Conservation (phyloP, 2,888 invertebrate species). For the Andrena chrysosceles region DNA sequence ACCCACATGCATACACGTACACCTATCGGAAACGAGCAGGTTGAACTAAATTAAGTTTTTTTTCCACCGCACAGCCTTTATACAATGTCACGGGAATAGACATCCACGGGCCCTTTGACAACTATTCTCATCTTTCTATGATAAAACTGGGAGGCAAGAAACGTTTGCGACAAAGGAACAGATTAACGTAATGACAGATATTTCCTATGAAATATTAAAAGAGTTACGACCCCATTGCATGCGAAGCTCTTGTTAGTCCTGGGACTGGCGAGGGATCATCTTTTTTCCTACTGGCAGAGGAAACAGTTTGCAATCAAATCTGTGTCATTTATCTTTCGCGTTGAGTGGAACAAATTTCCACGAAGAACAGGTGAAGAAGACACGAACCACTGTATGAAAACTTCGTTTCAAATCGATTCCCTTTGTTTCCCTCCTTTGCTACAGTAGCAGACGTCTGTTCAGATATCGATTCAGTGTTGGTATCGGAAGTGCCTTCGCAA, state of each 20-base stretch:
- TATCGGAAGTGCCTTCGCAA: not conserved
- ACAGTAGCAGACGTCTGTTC: not conserved
- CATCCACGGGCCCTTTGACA: slow-evolving; percentile 53
- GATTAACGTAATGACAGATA: slow-evolving; percentile 50
- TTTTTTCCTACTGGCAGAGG: not conserved
- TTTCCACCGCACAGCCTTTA: slow-evolving; percentile 28
- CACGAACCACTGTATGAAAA: slow-evolving; percentile 6
- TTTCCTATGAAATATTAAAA: slow-evolving; percentile 28
- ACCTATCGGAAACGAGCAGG: slow-evolving; percentile 37
- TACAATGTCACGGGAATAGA: slow-evolving; percentile 54
- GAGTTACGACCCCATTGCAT: slow-evolving; percentile 3
- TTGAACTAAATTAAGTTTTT: slow-evolving; percentile 66
- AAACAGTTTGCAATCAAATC: not conserved
- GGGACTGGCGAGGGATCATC: not conserved
- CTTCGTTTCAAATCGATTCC: not conserved
- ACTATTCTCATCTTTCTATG: slow-evolving; percentile 49
- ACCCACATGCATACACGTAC: slow-evolving; percentile 33
- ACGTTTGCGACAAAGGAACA: slow-evolving; percentile 32
- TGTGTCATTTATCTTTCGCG: slow-evolving; percentile 1
- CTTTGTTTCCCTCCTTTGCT: not conserved
- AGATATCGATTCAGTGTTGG: not conserved
- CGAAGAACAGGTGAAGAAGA: not conserved
- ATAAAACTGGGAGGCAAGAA: slow-evolving; percentile 25
- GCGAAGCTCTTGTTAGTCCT: slow-evolving; percentile 1
- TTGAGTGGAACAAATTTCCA: not conserved